phyloP scores from a whole-genome alignment of 2,888 invertebrate species.

The Bembecia ichneumoniformis region DNA sequence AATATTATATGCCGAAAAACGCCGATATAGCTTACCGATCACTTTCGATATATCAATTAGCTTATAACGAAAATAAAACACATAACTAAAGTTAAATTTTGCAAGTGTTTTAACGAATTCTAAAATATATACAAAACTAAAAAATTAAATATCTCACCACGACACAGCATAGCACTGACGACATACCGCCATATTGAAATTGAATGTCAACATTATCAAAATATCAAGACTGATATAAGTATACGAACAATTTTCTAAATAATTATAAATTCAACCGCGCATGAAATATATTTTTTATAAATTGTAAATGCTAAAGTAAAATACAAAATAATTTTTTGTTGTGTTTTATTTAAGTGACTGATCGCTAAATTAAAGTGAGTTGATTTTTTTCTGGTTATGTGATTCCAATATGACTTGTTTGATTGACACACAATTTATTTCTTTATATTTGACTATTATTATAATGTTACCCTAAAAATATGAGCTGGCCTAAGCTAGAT shows the following conservation, averaged over 20 bases:
- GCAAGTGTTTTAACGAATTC: conserved; percentile 23
- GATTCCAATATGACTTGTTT: too few species aligned
- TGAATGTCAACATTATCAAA: conserved; percentile 81
- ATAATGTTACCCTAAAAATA: too few species aligned
- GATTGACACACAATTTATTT: too few species aligned
- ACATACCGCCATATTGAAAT: conserved; percentile 96
- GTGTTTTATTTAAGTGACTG: conserved; percentile 32
- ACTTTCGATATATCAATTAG: conserved; percentile 23
- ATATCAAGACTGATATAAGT: background rate
- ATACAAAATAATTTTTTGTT: conserved; percentile 46
- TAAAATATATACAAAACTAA: conserved; percentile 38
- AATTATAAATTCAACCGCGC: conserved; percentile 19
- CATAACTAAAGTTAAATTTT: conserved; percentile 17
- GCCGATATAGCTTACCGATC: conserved; percentile 14
- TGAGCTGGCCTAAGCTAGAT: too few species aligned
- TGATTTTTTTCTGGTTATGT: too few species aligned
- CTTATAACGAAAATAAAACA: conserved; percentile 15
- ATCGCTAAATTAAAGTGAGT: too few species aligned
- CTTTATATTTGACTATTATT: too few species aligned
- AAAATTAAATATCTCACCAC: conserved; percentile 81
- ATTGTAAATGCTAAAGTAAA: too few species aligned
- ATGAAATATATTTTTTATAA: conserved; percentile 37
- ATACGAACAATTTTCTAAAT: conserved; percentile 7
- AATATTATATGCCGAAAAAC: conserved; percentile 38
- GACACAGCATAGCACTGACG: conserved; percentile 97